Conservation (phyloP, 1,140 invertebrate genomes). For the Rhagoletis zephyria region DNA sequence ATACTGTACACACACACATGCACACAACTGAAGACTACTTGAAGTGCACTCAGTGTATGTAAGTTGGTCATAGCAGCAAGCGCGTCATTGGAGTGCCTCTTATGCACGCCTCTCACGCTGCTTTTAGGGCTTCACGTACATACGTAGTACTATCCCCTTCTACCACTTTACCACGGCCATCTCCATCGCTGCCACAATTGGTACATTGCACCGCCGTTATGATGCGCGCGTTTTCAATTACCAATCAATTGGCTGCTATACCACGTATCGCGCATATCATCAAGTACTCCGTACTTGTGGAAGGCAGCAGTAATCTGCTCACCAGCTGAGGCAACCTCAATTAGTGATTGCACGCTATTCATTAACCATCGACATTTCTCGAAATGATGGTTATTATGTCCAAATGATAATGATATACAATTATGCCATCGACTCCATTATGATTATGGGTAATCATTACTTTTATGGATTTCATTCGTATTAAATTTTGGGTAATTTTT, state of each 20-base stretch:
- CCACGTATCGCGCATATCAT: neutral
- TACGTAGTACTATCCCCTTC: neutral
- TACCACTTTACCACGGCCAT: neutral
- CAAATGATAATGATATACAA: neutral
- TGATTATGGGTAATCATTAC: conserved; percentile 39
- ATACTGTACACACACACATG: neutral
- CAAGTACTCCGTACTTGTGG: neutral
- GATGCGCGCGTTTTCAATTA: conserved; percentile 17
- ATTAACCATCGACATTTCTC: conserved; percentile 25
- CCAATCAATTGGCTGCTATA: conserved; percentile 43
- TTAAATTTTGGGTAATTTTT: conserved; percentile 5
- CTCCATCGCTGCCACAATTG: neutral
- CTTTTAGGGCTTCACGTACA: conserved; percentile 8
- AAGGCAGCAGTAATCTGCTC: neutral
- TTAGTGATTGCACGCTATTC: conserved; percentile 23
- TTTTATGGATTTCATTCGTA: neutral
- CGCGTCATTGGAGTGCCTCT: conserved; percentile 27
- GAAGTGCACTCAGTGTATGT: neutral
- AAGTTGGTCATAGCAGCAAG: neutral
- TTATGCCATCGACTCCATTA: neutral
- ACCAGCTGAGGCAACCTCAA: neutral
- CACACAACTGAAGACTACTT: neutral
- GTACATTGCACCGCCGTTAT: neutral
- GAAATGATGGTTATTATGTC: conserved; percentile 27
- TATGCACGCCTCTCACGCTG: conserved; percentile 36